Percentiles rank a stretch among this genome's conserved stretches.
phyloP scores from a whole-genome alignment of 2,113 vertebrate genomes.

The Apteryx mantelli region DNA sequence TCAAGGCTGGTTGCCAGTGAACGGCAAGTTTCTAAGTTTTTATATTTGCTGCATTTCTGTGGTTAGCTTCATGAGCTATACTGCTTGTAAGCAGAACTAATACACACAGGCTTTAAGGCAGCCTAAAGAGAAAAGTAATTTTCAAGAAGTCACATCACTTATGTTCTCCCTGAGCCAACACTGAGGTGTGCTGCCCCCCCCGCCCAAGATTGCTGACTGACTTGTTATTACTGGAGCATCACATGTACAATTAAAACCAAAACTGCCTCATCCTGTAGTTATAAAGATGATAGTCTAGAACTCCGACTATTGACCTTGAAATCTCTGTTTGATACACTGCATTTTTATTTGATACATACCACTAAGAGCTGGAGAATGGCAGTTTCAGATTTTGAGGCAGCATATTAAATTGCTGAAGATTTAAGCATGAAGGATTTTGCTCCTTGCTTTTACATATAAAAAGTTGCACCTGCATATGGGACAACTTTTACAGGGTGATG shows the following conservation, averaged over 20 bases:
- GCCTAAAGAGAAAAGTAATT: neutral
- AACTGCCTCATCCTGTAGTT: neutral
- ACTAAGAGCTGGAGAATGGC: neutral
- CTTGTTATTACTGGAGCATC: neutral
- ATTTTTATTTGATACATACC: neutral
- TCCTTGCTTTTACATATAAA: neutral
- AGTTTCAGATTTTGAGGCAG: neutral
- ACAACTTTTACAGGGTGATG: neutral
- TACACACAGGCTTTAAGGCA: accelerated
- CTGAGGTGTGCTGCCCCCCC: neutral
- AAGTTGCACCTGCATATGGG: neutral
- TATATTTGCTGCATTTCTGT: neutral
- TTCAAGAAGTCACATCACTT: neutral
- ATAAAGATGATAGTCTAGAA: neutral
- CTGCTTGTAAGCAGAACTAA: neutral
- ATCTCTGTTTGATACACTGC: neutral
- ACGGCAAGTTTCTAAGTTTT: neutral
- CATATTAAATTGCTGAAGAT: neutral
- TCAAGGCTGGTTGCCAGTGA: neutral
- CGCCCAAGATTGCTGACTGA: accelerated
- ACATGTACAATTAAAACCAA: neutral
- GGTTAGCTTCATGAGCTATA: neutral
- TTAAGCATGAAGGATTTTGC: neutral
- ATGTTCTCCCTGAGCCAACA: neutral
- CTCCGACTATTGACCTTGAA: no score